Base-by-base conservation (phyloP, 1,140 invertebrate species). In the Archivesica marissinica region DNA sequence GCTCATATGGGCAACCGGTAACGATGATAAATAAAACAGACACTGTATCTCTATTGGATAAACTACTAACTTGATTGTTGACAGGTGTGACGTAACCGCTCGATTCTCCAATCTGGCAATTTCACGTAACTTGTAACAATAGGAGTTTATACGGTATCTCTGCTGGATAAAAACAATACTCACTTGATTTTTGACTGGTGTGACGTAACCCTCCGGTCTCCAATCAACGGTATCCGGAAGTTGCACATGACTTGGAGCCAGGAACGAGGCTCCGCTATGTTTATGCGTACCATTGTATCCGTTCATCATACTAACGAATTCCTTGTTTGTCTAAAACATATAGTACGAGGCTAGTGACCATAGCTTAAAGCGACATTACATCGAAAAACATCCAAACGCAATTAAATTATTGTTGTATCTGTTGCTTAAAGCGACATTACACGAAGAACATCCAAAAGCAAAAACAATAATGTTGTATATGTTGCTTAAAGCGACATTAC, bases 191-290 rank as follows among this genome's bases (percentile, higher is more conserved):
- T 92, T 92, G 25, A 92, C 87, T 28, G 59, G 61, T 9, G 91
- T 92, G 35, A 92, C 91, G 84, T 90, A 91, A 13, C 91, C 91
- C 74, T 92, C 86, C 15, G 83, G 88, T 52, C 91, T 89, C 92
- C 92, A 92, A 77, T 92, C 90, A 59, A 92, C 89, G 23, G 33
- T 79, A 28, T 82, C 80, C 2, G 90, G 90, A 0, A 90, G 75
- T 11, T 75, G 66, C 15, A 88, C 64, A 56, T 87, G 59, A 41
- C 68, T 74, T 17, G 82, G 78, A 33, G 86, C 39, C 13, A 87
- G n/a, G 64, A 77, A 89, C 28, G 72, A 47, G 35, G 66, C 33
- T 17, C 64, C 47, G 7, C 17, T 39, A 15, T 25, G 74, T 38
- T 17, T 61, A 28, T 50, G 76, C 50, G 39, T 6, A 15, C 38